Base-by-base conservation (phyloP, 2,113 vertebrate species). In the Percopsis transmontana region DNA sequence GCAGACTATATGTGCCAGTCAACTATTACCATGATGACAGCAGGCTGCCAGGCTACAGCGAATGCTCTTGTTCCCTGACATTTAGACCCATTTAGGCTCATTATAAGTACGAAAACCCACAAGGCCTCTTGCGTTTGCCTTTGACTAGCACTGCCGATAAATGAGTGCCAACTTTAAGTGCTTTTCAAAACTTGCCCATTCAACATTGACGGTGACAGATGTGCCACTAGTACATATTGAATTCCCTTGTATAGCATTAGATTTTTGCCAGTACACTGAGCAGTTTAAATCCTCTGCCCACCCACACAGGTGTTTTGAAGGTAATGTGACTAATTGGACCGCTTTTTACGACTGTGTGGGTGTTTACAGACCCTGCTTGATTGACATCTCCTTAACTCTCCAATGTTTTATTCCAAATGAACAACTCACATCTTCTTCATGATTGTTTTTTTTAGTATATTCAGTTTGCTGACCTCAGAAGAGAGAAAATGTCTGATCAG, bases 1-100 rank as follows among this genome's bases (percentile, higher is more conserved):
- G 42, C 65, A 85, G 77, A 53, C 83, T 80, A 77, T 53, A 70
- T 60, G 70, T 72, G 74, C 68, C 83, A 88, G 82, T 87, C 82
- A 79, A 76, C 77, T 59, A 50, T 11, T 82, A 83, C 84, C 58
- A 56, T 51, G 55, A 54, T 83, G 68, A 76, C 80, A 87, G 74
- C 74, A 61, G 70, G 76, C 70, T 76, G 74, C 77, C 59, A 70
- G 66, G 59, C 69, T 76, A 8, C 71, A 45, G 52, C 61, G 68
- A 58, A 41, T 47, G 42, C 62, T 74, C 68, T 56, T 62, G 68
- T 78, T 83, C 55, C 45, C 58, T 70, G 78, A 78, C 81, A 82
- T 85, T 85, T 72, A 70, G 54, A 61, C 23, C 50, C 63, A 56
- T 74, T 64, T 54, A 23, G 59, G 7, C 66, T 80, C 74, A 79